Percentiles rank a stretch among this genome's conserved stretches.
Conservation (phyloP, 2,888 invertebrate species). For the Laothoe populi region DNA sequence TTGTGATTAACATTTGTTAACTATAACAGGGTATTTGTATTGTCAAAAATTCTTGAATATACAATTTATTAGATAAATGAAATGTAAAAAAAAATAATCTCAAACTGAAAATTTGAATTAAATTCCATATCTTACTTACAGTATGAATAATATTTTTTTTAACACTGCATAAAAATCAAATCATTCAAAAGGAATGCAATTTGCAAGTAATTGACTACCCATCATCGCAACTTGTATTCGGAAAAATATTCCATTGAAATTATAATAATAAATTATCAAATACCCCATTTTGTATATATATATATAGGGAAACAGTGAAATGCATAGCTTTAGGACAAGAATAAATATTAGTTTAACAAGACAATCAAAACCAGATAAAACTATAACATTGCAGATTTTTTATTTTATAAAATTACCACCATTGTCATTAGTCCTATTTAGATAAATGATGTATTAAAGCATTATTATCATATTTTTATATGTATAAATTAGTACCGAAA, state of each 20-base stretch:
- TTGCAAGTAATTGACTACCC: no score
- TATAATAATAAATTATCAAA: constrained; percentile 1
- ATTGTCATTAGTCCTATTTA: no score
- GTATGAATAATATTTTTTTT: no score
- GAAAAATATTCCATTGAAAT: neutral
- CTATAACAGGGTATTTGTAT: constrained; percentile 1
- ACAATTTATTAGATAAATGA: no score
- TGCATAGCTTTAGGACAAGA: neutral
- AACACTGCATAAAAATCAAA: no score
- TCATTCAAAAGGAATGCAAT: no score
- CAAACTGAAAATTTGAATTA: no score
- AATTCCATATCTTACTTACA: no score
- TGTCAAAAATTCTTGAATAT: neutral
- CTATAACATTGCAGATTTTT: neutral
- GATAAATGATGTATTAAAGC: no score
- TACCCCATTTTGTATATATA: neutral
- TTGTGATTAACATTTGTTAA: neutral
- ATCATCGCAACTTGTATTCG: neutral
- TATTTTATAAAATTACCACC: neutral
- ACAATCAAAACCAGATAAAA: constrained; percentile 20
- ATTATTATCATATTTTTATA: no score
- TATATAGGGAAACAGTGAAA: neutral
- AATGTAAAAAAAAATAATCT: no score
- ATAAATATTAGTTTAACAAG: neutral
- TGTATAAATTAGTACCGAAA: no score